These are phyloP conservation scores for Suncus etruscus DNA, from an alignment of 2,113 vertebrate species.

Conservation along the genomic window DNA sequence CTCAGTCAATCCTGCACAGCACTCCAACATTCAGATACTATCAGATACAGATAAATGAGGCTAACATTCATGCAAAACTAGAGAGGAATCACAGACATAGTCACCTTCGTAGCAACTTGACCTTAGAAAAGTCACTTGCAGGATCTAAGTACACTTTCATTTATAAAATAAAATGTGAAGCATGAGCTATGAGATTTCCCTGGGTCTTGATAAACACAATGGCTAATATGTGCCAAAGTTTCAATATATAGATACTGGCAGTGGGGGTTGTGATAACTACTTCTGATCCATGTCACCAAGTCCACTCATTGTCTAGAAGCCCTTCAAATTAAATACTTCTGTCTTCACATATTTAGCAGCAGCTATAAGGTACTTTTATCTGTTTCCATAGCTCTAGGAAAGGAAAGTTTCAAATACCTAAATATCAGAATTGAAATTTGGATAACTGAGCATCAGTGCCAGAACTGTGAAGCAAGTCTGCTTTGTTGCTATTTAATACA, in stretches of 20 bases:
- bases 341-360: conserved; percentile 3
- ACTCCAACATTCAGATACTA: neutral
- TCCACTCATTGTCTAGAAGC: neutral
- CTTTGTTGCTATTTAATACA: neutral
- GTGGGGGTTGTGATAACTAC: no score
- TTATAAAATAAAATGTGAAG: neutral
- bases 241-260: no score
- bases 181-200: neutral
- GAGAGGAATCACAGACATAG: neutral
- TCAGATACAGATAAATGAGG: neutral
- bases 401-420: neutral
- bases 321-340: neutral
- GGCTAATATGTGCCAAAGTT: no score
- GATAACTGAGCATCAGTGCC: neutral
- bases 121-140: neutral
- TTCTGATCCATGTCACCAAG: neutral
- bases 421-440: neutral
- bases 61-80: no score
- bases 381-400: neutral
- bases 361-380: neutral
- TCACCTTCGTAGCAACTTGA: neutral
- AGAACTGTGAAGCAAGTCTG: neutral
- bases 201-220: neutral
- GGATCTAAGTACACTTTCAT: neutral
- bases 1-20: neutral